Conservation (phyloP, 53 echinoderm and acorn worm genomes). For the Holothuria leucospilota region DNA sequence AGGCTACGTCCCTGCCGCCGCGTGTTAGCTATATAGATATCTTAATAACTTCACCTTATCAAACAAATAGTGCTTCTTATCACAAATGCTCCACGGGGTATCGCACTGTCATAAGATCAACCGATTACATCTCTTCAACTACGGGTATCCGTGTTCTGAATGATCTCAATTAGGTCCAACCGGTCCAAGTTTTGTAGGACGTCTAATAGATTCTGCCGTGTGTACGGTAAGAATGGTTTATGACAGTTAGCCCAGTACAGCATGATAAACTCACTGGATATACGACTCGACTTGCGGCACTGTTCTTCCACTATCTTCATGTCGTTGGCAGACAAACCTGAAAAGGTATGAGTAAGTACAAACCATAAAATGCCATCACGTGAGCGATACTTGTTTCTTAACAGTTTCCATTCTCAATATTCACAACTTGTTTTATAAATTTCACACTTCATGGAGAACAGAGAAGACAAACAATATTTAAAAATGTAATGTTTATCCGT, state of each 20-base stretch:
- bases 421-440: no score
- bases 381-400: no score
- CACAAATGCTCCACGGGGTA: no score
- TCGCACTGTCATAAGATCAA: no score
- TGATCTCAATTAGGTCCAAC: constrained; percentile 8
- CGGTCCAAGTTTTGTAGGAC: not conserved
- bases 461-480: not conserved
- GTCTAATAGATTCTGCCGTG: constrained; percentile 2
- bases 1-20: no score
- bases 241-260: constrained; percentile 6
- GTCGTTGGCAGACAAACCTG: constrained; percentile 11
- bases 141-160: not conserved
- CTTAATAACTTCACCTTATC: no score
- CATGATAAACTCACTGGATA: constrained; percentile 12
- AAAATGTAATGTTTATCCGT: not conserved
- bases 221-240: not conserved
- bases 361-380: not conserved
- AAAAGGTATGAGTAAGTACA: not conserved
- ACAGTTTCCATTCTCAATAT: no score
- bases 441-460: no score
- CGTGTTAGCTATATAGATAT: no score
- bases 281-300: constrained; percentile 11
- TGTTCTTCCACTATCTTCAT: constrained; percentile 8
- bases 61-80: no score
- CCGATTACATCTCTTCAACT: no score